Evolutionary conservation across 2,113 vertebrate species (phyloP).

Genomic region (Hippolais icterina): DNA sequence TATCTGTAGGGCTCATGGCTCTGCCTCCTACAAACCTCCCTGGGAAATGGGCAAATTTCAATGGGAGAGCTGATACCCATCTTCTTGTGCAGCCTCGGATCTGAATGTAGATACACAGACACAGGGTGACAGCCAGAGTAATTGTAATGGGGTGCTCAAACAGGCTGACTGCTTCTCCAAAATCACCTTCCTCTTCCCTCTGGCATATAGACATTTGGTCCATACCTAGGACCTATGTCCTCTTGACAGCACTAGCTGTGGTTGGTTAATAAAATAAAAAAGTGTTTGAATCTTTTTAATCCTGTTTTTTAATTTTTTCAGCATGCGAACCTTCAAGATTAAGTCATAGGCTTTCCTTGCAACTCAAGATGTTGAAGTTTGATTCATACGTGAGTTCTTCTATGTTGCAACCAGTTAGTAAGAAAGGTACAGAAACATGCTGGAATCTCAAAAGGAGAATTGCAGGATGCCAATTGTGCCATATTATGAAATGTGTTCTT

Average conservation of each 20-base stretch:
- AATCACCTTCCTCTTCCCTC: neutral
- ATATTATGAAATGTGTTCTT: neutral
- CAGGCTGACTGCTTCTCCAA: neutral
- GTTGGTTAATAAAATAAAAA: neutral
- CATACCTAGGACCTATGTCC: neutral
- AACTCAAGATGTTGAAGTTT: neutral
- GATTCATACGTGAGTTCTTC: neutral
- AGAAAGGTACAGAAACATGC: neutral
- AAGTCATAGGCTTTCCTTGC: neutral
- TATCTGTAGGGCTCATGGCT: fast-evolving
- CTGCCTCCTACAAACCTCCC: neutral
- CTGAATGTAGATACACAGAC: neutral
- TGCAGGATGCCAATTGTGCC: neutral
- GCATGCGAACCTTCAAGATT: neutral
- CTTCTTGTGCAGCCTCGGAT: neutral
- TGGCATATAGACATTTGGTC: neutral
- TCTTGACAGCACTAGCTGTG: neutral
- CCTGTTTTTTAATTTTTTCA: neutral
- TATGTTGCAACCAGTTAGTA: neutral
- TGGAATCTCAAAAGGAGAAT: neutral
- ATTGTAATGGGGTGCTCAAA: neutral
- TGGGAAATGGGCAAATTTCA: neutral
- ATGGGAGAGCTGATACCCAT: neutral
- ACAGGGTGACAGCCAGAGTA: neutral
- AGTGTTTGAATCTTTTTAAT: neutral